Evolutionary conservation across 2,888 invertebrate genomes (phyloP), one percentile per base, ranked within the genome.

Genomic region (Oligia fasciuncula): DNA sequence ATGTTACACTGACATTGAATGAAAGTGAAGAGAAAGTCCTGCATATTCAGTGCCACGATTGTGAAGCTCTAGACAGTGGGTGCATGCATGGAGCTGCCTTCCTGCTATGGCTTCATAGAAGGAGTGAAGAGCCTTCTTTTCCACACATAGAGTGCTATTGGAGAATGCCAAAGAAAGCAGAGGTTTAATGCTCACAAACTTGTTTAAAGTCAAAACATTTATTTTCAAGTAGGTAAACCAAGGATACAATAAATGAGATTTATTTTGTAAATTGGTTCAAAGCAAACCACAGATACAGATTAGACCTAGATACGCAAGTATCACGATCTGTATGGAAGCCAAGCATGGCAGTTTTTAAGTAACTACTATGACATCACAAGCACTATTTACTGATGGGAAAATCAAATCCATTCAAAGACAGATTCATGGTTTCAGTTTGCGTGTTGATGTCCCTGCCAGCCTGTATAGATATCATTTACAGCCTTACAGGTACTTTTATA

Each of bases 61-160:
- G 75, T 35, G 46, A 70, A 46, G 29, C 11, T 17, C 1, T 29
- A 62, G 62, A 70, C 4, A n/a, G 4, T 23, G 57, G 35, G 35
- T 70, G 72, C 46, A 19, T 23, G 62, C 46, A 75, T 35, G 23
- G 46, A 17, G 35, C 11, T 2, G 29, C 35, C 57, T 75, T 75
- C 23, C 23, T 71, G 35, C 23, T 75, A 23, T 75, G 75, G 70
- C 35, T 60, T 4, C 71, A 71, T 46, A 75, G 71, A 75, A 35
- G 35, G 11, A 75, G 57, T 46, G 46, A 75, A n/a, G 70, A 70
- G 46, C 46, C 75, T 9, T 35, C 9, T 23, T 29, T 75, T 60
- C 17, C 23, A 1, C 6, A 70, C 46, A 70, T 57, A 4, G 57
- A 75, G 29, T 60, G 70, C 46, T 75, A 54, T 54, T 70, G 70